These are phyloP conservation scores for Pangasius djambal DNA, from an alignment of 2,797 vertebrate genomes.

Conservation along the genomic window DNA sequence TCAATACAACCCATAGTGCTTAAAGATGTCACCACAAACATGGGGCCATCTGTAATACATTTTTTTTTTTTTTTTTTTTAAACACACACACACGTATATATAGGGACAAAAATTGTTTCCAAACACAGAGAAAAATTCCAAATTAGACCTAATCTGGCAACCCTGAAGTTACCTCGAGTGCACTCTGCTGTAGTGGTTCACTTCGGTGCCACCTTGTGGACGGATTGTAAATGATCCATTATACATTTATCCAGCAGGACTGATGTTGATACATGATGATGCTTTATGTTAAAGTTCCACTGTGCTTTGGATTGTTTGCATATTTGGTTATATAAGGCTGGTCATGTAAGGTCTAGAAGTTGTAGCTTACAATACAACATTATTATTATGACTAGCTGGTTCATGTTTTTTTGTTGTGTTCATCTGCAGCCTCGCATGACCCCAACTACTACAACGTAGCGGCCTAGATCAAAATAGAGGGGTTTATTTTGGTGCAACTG, in stretches of 20 bases:
- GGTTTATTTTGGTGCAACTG: neutral
- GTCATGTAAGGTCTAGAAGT: neutral
- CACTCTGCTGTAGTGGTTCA: neutral
- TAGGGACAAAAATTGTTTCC: neutral
- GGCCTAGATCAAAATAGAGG: too few species aligned
- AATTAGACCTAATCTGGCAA: neutral
- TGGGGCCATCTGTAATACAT: neutral
- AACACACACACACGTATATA: neutral
- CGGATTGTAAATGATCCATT: neutral
- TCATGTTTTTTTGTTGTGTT: neutral
- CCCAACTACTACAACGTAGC: neutral
- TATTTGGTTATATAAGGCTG: neutral
- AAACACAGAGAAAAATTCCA: neutral
- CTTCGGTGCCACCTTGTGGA: slow-evolving; percentile 17
- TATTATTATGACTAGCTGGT: too few species aligned
- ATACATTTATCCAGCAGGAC: neutral
- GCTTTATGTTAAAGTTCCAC: neutral
- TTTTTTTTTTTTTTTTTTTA: too few species aligned
- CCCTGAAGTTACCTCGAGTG: neutral
- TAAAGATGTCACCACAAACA: neutral
- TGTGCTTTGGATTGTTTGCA: neutral
- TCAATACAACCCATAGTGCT: too few species aligned
- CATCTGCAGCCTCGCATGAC: neutral
- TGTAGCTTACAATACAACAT: too few species aligned
- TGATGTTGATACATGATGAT: neutral